Evolutionary conservation across 2,888 invertebrate genomes (phyloP).

Genomic region (Matsumyia berberina): DNA sequence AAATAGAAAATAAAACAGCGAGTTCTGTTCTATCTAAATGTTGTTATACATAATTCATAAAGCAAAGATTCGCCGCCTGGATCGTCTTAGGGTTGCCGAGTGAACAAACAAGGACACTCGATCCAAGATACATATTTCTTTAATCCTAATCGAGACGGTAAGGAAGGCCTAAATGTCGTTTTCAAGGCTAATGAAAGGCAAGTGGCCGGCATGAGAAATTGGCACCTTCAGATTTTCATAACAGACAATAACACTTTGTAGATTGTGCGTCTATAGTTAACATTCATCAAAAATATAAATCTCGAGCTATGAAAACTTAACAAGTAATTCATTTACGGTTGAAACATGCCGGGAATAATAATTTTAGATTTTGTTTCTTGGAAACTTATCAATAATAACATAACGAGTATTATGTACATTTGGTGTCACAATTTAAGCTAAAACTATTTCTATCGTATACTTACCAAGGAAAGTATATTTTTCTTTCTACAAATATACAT

Average conservation of each 20-base stretch:
- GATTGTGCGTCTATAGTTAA: neutral
- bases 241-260: neutral
- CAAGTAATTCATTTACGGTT: slow-evolving; percentile 5
- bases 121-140: no score
- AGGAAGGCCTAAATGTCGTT: no score
- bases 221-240: neutral
- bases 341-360: slow-evolving; percentile 33
- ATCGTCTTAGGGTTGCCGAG: no score
- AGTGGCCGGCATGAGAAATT: neutral
- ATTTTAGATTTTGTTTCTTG: slow-evolving; percentile 21
- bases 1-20: no score
- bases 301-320: slow-evolving; percentile 46
- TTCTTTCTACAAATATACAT: slow-evolving; percentile 59
- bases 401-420: slow-evolving; percentile 20
- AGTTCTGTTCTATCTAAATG: no score
- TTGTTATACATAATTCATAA: no score
- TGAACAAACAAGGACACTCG: no score
- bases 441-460: slow-evolving; percentile 65
- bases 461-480: slow-evolving; percentile 63
- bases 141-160: no score
- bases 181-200: no score
- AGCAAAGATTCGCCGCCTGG: no score
- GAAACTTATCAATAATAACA: slow-evolving; percentile 10
- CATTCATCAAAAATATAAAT: neutral
- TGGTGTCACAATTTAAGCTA: slow-evolving; percentile 33